Evolutionary conservation across 2,113 vertebrate genomes (phyloP), one percentile per base, ranked within the genome.

Genomic region (Eublepharis macularius): DNA sequence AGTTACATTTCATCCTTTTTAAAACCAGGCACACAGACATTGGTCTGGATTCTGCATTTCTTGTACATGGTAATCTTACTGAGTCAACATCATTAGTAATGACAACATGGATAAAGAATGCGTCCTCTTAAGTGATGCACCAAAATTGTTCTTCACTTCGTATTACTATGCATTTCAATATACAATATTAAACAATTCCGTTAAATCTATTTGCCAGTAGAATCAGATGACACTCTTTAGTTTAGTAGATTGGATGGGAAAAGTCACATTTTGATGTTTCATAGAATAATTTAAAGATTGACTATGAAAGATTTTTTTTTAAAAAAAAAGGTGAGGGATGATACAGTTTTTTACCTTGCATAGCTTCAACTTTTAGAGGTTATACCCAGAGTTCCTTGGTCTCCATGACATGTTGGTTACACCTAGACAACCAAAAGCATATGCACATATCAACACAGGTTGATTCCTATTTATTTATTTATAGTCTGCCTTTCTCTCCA

Each of bases 11-110:
- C 32, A 79, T 82, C 69, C 5, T 36, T 14, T 74, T 34, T 51
- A 76, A 57, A 45, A n/a, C 0, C 0, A 4, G 12, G 54, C 36
- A 16, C 11, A 70, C 9, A 8, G 6, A 19, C 68, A 21, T 26
- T 89, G 79, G 39, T 16, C 54, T 51, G 69, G 63, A 76, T 29
- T 29, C 24, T 74, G 26, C 34, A 89, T 70, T 87, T 84, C 81
- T 65, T 32, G 65, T 57, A 5, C 29, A 45, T 66, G 34, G 12
- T 66, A 4, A 80, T 54, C 57, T 88, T 49, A 86, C 6, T 2
- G 1, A 54, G 12, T 77, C 32, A 65, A 36, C 43, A 73, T 10
- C 41, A 36, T 90, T 39, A 81, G 70, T 19, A 41, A 49, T 32
- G 47, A 54, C 26, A 89, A 5, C 69, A 17, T 24, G 76, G 29